Base-by-base conservation (phyloP, 2,888 invertebrate species). In the Eilema caniola region DNA sequence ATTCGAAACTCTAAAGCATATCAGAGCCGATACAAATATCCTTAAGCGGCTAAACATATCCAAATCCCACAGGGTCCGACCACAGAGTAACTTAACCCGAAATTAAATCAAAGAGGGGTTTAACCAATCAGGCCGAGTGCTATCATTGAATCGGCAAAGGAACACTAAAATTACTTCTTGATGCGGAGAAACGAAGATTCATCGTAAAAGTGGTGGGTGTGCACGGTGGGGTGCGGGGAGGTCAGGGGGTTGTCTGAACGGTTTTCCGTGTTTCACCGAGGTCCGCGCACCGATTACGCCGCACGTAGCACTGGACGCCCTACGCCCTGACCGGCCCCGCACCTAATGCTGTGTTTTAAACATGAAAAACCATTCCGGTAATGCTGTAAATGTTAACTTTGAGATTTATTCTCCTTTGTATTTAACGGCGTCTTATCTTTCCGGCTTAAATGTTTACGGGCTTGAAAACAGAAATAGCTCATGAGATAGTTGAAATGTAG, bases 101-200 rank as follows among this genome's bases (percentile, higher is more conserved):
- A 95, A 95, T 95, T 95, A 95, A 95, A 95, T 95, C 95, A 94
- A 93, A 94, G 95, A 93, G 94, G 91, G 93, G 93, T 91, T 94
- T 93, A 92, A 94, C 95, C 94, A 95, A 95, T 95, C 95, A 94
- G 90, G 88, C 87, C 95, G 94, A 95, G 95, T 95, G 95, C 94
- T 95, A 95, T 94, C 95, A 94, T 95, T 95, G 94, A 95, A 95
- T 95, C 94, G 94, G 93, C 91, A 93, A 95, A 94, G 93, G 93
- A 95, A 95, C 95, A 95, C 94, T 94, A 94, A 95, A 95, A 95
- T 95, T 95, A 94, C 95, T 95, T 95, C 95, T 94, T 95, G 95
- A 94, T 95, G 93, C 94, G 93, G 92, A 93, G 95, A 94, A 95
- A 94, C 94, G 95, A 95, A 95, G 95, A 95, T 95, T 95, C 95